These are phyloP conservation scores for Rhodeus uyekii DNA, from an alignment of 2,797 vertebrate species.

Conservation along the genomic window DNA sequence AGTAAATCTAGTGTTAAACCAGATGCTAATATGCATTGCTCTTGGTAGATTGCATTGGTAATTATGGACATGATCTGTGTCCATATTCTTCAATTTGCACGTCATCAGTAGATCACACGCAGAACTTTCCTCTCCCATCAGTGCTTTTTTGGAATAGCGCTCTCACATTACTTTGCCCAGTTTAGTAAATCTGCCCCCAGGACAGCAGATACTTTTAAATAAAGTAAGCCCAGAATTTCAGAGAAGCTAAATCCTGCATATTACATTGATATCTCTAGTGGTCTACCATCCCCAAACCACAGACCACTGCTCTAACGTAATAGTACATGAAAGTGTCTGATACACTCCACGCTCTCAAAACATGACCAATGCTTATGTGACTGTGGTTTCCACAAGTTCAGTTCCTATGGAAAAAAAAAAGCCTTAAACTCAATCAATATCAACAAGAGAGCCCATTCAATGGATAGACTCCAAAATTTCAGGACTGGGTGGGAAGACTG, in stretches of 20 bases:
- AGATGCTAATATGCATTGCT: too few species aligned
- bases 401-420: not conserved
- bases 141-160: too few species aligned
- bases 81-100: too few species aligned
- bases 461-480: slow-evolving; percentile 59
- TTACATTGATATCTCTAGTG: not conserved
- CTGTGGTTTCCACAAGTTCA: slow-evolving; percentile 32
- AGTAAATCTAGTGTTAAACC: too few species aligned
- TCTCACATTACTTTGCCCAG: too few species aligned
- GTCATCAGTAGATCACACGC: too few species aligned
- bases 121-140: too few species aligned
- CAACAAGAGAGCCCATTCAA: slow-evolving; percentile 59
- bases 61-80: too few species aligned
- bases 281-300: slow-evolving; percentile 50
- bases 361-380: slow-evolving; percentile 5
- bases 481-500: slow-evolving; percentile 60
- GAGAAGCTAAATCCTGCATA: not conserved
- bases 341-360: not conserved
- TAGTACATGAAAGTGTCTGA: slow-evolving; percentile 39
- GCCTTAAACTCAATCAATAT: slow-evolving; percentile 63
- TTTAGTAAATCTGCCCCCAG: too few species aligned
- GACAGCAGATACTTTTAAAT: too few species aligned
- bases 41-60: too few species aligned
- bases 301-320: slow-evolving; percentile 45
- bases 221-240: not conserved